phyloP scores from a whole-genome alignment of 2,888 invertebrate species.

The Pachycephus smyrnensis region DNA sequence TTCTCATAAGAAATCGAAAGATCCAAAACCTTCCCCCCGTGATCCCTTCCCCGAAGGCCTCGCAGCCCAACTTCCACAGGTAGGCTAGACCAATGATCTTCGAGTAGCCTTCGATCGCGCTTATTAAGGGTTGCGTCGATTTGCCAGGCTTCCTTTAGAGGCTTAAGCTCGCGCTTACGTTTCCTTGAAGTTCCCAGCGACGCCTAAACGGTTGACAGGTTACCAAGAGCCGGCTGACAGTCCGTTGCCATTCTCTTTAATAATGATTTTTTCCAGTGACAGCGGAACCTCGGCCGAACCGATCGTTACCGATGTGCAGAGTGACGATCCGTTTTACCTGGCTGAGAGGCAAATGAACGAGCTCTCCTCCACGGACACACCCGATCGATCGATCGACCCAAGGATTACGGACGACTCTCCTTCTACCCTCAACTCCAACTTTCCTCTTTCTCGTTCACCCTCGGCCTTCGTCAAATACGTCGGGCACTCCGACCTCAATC shows the following conservation, averaged over 20 bases:
- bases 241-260: too few relatives aligned
- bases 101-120: slow-evolving; percentile 7
- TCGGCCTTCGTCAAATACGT: slow-evolving; percentile 63
- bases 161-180: too few relatives aligned
- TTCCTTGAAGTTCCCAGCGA: too few relatives aligned
- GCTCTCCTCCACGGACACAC: slow-evolving; percentile 72
- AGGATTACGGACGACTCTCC: slow-evolving; percentile 45
- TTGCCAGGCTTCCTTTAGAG: too few relatives aligned
- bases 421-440: slow-evolving; percentile 40
- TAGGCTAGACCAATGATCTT: slow-evolving; percentile 22
- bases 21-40: slow-evolving; percentile 44
- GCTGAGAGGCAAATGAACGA: slow-evolving; percentile 87
- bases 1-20: slow-evolving; percentile 37
- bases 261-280: slow-evolving; percentile 23
- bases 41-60: slow-evolving; percentile 18
- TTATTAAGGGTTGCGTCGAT: too few relatives aligned
- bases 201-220: too few relatives aligned
- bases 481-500: slow-evolving; percentile 25
- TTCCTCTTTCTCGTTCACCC: slow-evolving; percentile 56
- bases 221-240: too few relatives aligned
- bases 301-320: slow-evolving; percentile 45
- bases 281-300: slow-evolving; percentile 38
- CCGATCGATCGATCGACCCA: slow-evolving; percentile 30
- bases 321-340: slow-evolving; percentile 82
- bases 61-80: slow-evolving; percentile 31